Percentiles rank a stretch among this genome's conserved stretches.
These are phyloP conservation scores for Psococerastis gibbosa DNA, from an alignment of 2,888 invertebrate species.

Conservation along the genomic window DNA sequence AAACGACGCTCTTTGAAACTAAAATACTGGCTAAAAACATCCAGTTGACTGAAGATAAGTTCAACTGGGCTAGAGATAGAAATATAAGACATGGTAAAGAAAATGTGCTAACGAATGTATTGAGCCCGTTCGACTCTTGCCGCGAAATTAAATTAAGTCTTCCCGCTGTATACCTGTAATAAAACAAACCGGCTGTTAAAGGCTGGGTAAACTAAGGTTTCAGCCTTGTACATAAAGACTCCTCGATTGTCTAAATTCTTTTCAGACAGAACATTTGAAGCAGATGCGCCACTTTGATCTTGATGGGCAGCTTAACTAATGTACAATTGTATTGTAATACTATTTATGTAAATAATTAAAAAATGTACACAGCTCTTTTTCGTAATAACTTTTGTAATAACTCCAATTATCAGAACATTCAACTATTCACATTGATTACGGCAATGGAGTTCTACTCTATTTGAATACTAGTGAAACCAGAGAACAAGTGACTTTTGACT, in stretches of 20 bases:
- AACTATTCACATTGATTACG: too few relatives aligned
- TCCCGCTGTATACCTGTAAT: conserved; percentile 62
- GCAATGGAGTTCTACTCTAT: too few relatives aligned
- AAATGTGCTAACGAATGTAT: conserved; percentile 84
- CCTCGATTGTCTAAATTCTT: neutral
- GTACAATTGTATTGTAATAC: too few relatives aligned
- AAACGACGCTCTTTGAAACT: conserved; percentile 69
- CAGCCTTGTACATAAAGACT: too few relatives aligned
- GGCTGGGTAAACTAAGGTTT: neutral
- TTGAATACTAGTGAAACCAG: too few relatives aligned
- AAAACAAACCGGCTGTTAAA: conserved; percentile 10
- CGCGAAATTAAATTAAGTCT: conserved; percentile 62
- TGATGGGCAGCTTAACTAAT: too few relatives aligned
- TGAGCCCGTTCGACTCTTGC: conserved; percentile 73
- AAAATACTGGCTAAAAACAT: conserved; percentile 69
- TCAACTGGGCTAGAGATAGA: conserved; percentile 64
- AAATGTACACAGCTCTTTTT: too few relatives aligned
- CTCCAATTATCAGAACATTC: too few relatives aligned
- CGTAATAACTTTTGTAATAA: too few relatives aligned
- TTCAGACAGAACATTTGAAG: conserved; percentile 1
- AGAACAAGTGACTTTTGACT: too few relatives aligned
- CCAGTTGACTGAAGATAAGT: conserved; percentile 78
- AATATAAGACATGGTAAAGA: conserved; percentile 85
- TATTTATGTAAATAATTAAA: too few relatives aligned
- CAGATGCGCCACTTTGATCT: too few relatives aligned